Evolutionary conservation across 2,888 invertebrate genomes (phyloP).

Genomic region (Cecidostiba fungosa): DNA sequence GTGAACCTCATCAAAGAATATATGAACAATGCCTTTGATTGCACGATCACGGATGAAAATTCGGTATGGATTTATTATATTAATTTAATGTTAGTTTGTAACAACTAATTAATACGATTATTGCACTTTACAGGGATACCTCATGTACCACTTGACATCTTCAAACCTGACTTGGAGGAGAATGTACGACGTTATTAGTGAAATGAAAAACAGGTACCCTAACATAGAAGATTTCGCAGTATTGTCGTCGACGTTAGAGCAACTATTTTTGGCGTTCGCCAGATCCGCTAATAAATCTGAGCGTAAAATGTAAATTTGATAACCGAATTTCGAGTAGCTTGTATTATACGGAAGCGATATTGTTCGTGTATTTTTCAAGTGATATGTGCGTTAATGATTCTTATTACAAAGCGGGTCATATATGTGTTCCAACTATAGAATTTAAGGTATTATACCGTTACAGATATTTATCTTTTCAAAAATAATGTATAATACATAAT

Average conservation of each 20-base stretch:
- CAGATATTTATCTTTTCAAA: too few species aligned
- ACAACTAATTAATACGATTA: background rate
- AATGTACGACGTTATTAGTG: conserved; percentile 74
- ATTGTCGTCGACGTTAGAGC: conserved; percentile 77
- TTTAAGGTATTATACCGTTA: too few species aligned
- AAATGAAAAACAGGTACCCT: conserved; percentile 69
- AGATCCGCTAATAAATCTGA: conserved; percentile 67
- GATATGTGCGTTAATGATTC: too few species aligned
- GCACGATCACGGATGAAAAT: conserved; percentile 86
- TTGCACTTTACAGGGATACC: conserved; percentile 69
- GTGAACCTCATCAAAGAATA: conserved; percentile 80
- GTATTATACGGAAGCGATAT: too few species aligned
- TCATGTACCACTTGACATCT: conserved; percentile 74
- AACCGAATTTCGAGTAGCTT: too few species aligned
- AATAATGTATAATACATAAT: too few species aligned
- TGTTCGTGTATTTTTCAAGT: too few species aligned
- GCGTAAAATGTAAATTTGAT: background rate
- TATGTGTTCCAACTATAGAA: too few species aligned
- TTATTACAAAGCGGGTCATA: too few species aligned
- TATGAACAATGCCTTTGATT: conserved; percentile 82
- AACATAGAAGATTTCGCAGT: conserved; percentile 76
- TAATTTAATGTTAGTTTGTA: background rate
- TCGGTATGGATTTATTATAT: conserved; percentile 79
- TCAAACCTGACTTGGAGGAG: conserved; percentile 73
- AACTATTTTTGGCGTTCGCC: conserved; percentile 77